Conservation (phyloP, 2,888 invertebrate genomes). For the Tetragonisca angustula region DNA sequence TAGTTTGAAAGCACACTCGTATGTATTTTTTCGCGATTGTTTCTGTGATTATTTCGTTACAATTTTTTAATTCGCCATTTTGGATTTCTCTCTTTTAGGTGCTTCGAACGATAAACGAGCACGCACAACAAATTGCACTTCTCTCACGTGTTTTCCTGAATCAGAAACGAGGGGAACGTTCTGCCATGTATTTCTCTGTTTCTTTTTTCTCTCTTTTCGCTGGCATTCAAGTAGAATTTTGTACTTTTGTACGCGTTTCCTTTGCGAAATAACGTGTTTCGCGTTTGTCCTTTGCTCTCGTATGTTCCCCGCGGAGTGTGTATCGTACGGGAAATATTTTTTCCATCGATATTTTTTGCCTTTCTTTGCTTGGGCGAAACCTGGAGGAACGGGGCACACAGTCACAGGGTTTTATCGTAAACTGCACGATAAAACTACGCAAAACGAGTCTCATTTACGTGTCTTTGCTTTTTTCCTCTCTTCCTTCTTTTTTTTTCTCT, state of each 20-base stretch:
- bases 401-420: slow-evolving; percentile 1
- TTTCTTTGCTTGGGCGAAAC: slow-evolving; percentile 11
- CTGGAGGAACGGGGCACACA: slow-evolving; percentile 51
- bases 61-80: background rate
- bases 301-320: background rate
- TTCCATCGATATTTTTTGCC: slow-evolving; percentile 12
- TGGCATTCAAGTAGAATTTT: background rate
- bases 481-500: no score
- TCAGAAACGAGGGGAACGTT: slow-evolving; percentile 17
- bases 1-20: no score
- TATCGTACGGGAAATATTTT: background rate
- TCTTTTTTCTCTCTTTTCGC: background rate
- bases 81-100: background rate
- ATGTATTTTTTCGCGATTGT: background rate
- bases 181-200: background rate
- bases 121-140: background rate
- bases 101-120: background rate
- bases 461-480: background rate
- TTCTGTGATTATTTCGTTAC: background rate
- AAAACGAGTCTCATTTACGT: no score
- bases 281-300: background rate
- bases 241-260: background rate
- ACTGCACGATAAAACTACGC: background rate
- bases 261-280: background rate
- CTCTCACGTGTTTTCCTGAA: background rate